A percentile compares a stretch with the other conserved stretches of the same genome.
phyloP scores from a whole-genome alignment of 2,888 invertebrate genomes.

The Drosophila kanekoi region DNA sequence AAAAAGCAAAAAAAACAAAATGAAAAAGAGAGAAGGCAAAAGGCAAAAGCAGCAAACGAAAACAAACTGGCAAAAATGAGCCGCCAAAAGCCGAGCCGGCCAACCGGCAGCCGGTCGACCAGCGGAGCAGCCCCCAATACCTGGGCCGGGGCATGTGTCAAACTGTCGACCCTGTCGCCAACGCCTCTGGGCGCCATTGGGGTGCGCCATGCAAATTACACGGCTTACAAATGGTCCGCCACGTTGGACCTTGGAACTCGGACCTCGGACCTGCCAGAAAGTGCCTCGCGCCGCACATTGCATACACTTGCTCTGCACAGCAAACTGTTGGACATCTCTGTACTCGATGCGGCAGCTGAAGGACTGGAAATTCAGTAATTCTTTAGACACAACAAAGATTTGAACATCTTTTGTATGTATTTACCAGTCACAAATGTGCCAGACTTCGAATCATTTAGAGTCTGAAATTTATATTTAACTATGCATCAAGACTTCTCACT shows the following conservation, averaged over 20 bases:
- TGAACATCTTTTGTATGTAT: too few species aligned
- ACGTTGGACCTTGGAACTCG: constrained; percentile 12
- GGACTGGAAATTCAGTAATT: too few species aligned
- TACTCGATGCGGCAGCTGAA: too few species aligned
- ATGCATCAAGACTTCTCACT: too few species aligned
- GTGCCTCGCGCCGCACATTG: constrained; percentile 1
- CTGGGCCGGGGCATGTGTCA: constrained; percentile 61
- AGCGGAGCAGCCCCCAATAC: constrained; percentile 9
- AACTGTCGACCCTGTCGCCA: constrained; percentile 47
- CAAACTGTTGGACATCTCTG: too few species aligned
- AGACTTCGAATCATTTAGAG: too few species aligned
- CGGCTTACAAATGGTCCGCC: constrained; percentile 63
- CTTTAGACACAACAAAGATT: too few species aligned
- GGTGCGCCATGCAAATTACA: constrained; percentile 70
- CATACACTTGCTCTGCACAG: too few species aligned
- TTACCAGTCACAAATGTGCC: too few species aligned
- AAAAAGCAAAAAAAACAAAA: constrained; percentile 42
- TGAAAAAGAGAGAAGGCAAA: background rate
- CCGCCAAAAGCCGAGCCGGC: constrained; percentile 37
- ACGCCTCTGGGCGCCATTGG: constrained; percentile 49
- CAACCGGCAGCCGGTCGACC: background rate
- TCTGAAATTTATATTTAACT: too few species aligned
- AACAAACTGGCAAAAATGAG: constrained; percentile 12
- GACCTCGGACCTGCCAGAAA: background rate
- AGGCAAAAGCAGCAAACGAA: constrained; percentile 6